Base-by-base conservation (phyloP, 2,797 vertebrate genomes). In the Labeo calbasu region DNA sequence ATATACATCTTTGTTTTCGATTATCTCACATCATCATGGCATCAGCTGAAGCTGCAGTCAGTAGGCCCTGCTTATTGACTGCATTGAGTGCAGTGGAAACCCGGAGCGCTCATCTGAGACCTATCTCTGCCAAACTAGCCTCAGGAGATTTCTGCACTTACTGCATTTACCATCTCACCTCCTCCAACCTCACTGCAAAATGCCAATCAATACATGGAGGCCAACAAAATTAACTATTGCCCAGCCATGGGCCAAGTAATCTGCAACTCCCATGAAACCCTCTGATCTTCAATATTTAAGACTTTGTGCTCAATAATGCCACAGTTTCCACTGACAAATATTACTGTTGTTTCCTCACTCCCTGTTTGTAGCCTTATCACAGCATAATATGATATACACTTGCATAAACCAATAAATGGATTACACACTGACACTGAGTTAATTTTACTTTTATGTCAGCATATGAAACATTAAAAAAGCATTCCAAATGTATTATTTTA, bases 161-260 rank as follows among this genome's bases (percentile, higher is more conserved):
- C n/a, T 69, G 46, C 69, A 53, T 73, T 73, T 73, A 73, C 48
- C 77, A 53, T 79, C 77, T 68, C 25, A 79, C 63, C 77, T 66
- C 61, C 28, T 79, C 19, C 77, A 79, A 79, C 46, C 46, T 19
- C 21, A 17, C 75, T 53, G 61, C 46, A 79, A 79, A 79, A 68
- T 53, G 51, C 25, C 14, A 51, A 68, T 79, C 77, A 4, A 79
- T 79, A 79, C 5, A 2, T 21, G 11, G 46, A 79, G 46, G 61
- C 25, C 77, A 79, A 68, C 28, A 46, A 53, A 79, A 79, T 79
- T n/a, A 78, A 66, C 61, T 66, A 66, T 66, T 46, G 17, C 17
- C 51, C 19, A 66, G 23, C n/a, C 55, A 77, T 43, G 40, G 76
- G 40, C 5, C 17, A 63, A 48, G 77, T 36, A 79, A 51, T 32